Evolutionary conservation across 53 echinoderm and acorn worm genomes (phyloP), one percentile per base, ranked within the genome.

Genomic region (Holothuria scabra): DNA sequence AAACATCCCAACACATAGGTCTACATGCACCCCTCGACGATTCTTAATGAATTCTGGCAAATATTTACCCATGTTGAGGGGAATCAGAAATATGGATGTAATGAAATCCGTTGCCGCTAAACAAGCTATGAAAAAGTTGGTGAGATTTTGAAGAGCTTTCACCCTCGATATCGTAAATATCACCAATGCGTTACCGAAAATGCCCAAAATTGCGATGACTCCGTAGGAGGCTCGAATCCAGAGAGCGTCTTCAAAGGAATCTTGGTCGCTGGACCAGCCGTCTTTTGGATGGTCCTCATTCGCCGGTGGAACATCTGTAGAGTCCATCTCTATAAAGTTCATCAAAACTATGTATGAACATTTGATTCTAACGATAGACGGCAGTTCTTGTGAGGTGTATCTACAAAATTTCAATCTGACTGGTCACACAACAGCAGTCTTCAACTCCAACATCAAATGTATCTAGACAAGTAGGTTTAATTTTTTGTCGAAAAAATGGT

Each of bases 101-200:
- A 96, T 88, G 88, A 93, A 90, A 72, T 96, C 96, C 24, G 92
- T 87, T 2, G 66, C 89, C 21, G 96, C 90, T 88, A 96, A 72
- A 60, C 91, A 90, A 8, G 93, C 96, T 68, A 96, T 96, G 88
- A 96, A 96, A 82, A 93, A 87, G 80, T 93, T 93, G 59, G 96
- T 96, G 13, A 87, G 85, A 10, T 91, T 91, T 44, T 85, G 93
- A 67, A 96, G 56, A 13, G 85, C 84, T 26, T 84, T 68, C 2
- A 96, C 91, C 56, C 90, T 85, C 21, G 89, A 78, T 14, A 96
- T 93, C 41, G 91, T 91, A 71, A 96, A 91, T 82, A 93, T 91
- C 79, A 96, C 96, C 88, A 91, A 76, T 66, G 75, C 83, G 81
- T 96, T 96, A 32, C 96, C 96, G 74, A 78, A 70, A 67, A 96